Percentiles rank a stretch among this genome's conserved stretches.
Evolutionary conservation across 2,113 vertebrate species (phyloP).

Genomic region (Stegostoma tigrinum): DNA sequence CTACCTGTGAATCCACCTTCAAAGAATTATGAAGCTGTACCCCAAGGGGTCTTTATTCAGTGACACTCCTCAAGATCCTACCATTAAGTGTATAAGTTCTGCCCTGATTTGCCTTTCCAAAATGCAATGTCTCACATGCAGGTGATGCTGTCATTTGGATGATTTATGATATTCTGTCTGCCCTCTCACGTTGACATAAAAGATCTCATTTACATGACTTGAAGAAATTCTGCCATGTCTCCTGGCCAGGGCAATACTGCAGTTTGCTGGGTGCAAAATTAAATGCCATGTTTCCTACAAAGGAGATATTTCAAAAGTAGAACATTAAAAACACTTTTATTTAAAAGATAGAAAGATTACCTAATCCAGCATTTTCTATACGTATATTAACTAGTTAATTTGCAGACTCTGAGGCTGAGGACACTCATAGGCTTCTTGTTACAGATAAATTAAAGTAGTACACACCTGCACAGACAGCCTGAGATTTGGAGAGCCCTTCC

Average conservation of each 20-base stretch:
- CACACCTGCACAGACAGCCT: not conserved
- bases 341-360: not conserved
- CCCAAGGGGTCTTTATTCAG: no score
- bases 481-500: not conserved
- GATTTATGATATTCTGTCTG: not conserved
- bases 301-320: not conserved
- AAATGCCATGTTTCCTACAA: not conserved
- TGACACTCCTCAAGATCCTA: no score
- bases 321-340: not conserved
- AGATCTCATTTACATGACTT: not conserved
- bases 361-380: not conserved
- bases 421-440: not conserved
- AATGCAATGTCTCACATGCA: no score
- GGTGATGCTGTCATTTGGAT: not conserved
- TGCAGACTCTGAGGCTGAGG: not conserved
- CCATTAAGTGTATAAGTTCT: no score
- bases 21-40: no score
- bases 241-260: not conserved
- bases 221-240: not conserved
- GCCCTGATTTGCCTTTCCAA: no score
- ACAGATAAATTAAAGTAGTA: not conserved
- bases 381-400: not conserved
- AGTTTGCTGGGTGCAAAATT: not conserved
- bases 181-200: not conserved
- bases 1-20: no score